Evolutionary conservation across 1,140 invertebrate species (phyloP).

Genomic region (Nebria ingens): DNA sequence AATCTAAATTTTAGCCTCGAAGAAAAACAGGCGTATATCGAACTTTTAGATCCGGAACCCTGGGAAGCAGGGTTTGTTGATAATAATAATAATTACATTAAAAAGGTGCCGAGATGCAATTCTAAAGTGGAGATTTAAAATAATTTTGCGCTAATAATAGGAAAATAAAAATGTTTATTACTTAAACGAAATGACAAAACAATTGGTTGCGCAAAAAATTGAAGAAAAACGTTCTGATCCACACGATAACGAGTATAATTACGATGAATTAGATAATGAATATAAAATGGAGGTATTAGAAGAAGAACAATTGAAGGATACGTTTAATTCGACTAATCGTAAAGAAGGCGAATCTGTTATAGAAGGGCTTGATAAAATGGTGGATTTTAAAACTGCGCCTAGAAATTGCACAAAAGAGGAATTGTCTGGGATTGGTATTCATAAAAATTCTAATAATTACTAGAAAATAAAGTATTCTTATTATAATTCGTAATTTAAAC

Average conservation of each 20-base stretch:
- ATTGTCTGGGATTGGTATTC: conserved; percentile 26
- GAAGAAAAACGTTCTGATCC: neutral
- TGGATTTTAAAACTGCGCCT: conserved; percentile 19
- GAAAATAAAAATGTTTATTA: conserved; percentile 5
- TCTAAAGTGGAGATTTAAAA: conserved; percentile 2
- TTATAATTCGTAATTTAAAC: too few species aligned
- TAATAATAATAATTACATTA: conserved; percentile 16
- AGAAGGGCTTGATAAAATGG: conserved; percentile 23
- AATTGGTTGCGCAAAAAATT: neutral
- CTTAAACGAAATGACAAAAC: neutral
- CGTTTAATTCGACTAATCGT: conserved; percentile 25
- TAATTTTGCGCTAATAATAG: conserved; percentile 2
- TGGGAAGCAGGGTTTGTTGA: conserved; percentile 24
- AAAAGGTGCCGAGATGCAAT: neutral
- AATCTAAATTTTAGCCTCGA: conserved; percentile 2
- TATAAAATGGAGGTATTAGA: conserved; percentile 23
- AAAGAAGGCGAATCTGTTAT: conserved; percentile 26
- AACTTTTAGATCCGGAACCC: conserved; percentile 19
- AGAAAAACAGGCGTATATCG: conserved; percentile 19
- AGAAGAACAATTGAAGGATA: conserved; percentile 20
- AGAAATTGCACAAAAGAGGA: conserved; percentile 31
- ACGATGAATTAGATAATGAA: conserved; percentile 23
- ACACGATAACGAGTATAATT: conserved; percentile 25
- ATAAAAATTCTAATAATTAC: neutral
- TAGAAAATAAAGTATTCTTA: too few species aligned